Evolutionary conservation across 1,140 invertebrate species (phyloP).

Genomic region (Musca domestica): DNA sequence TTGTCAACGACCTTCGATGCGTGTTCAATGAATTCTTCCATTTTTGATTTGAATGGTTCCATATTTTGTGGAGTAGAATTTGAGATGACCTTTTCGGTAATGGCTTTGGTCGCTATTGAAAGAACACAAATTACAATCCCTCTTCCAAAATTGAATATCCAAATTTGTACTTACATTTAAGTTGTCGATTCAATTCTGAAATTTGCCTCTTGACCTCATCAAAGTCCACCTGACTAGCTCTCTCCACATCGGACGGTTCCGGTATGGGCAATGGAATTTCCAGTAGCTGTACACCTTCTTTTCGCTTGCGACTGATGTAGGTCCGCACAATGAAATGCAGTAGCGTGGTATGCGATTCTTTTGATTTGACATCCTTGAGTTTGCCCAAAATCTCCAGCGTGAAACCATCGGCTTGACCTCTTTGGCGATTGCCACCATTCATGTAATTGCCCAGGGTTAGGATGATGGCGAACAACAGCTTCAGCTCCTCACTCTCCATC

Average conservation of each 20-base stretch:
- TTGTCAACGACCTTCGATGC: constrained; percentile 65
- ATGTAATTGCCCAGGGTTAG: constrained; percentile 94
- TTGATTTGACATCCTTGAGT: constrained; percentile 93
- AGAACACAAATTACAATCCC: no score
- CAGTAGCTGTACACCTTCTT: constrained; percentile 55
- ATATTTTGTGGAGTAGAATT: constrained; percentile 67
- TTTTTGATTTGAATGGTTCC: constrained; percentile 86
- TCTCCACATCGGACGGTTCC: constrained; percentile 85
- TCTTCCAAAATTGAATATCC: no score
- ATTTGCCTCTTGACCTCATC: constrained; percentile 79
- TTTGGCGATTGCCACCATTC: constrained; percentile 90
- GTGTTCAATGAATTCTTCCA: constrained; percentile 73
- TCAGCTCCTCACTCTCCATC: constrained; percentile 72
- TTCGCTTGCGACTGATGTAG: constrained; percentile 61
- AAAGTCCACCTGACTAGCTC: constrained; percentile 82
- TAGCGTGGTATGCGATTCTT: constrained; percentile 80
- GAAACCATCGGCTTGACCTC: constrained; percentile 96
- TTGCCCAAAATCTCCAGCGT: constrained; percentile 91
- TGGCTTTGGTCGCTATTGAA: constrained; percentile 59
- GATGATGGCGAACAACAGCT: constrained; percentile 84
- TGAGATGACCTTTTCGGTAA: constrained; percentile 69
- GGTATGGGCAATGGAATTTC: constrained; percentile 73
- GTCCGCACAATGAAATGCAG: constrained; percentile 86
- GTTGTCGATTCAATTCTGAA: constrained; percentile 64
- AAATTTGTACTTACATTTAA: constrained; percentile 59